Evolutionary conservation across 2,113 vertebrate species (phyloP).

Genomic region (Bungarus multicinctus): DNA sequence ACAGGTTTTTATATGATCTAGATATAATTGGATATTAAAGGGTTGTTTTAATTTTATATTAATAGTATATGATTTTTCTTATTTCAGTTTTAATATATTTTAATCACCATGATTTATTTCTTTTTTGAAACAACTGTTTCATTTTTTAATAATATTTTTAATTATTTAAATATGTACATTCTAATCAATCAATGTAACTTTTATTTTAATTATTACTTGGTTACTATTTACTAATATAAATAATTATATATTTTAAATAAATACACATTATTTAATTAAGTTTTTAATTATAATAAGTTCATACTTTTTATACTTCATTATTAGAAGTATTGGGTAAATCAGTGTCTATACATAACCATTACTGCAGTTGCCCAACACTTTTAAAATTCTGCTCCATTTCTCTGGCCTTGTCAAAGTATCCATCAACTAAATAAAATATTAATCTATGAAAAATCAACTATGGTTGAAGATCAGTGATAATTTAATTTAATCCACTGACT

Average conservation of each 20-base stretch:
- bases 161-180: neutral
- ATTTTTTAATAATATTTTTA: neutral
- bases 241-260: neutral
- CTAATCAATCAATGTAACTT: neutral
- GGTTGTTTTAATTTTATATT: neutral
- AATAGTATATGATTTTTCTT: neutral
- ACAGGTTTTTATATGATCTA: neutral
- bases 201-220: neutral
- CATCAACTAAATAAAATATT: neutral
- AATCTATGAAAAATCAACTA: neutral
- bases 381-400: neutral
- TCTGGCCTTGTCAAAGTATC: neutral
- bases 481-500: constrained; percentile 45
- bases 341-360: neutral
- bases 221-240: neutral
- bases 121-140: neutral
- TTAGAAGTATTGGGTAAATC: neutral
- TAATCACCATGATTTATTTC: neutral
- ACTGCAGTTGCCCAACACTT: neutral
- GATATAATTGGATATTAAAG: neutral
- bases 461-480: constrained; percentile 35
- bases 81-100: neutral
- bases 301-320: neutral
- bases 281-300: neutral
- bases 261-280: neutral